A percentile compares a stretch with the other conserved stretches of the same genome.
These are phyloP conservation scores for Homalodisca vitripennis DNA, from an alignment of 1,140 invertebrate species.

Conservation along the genomic window DNA sequence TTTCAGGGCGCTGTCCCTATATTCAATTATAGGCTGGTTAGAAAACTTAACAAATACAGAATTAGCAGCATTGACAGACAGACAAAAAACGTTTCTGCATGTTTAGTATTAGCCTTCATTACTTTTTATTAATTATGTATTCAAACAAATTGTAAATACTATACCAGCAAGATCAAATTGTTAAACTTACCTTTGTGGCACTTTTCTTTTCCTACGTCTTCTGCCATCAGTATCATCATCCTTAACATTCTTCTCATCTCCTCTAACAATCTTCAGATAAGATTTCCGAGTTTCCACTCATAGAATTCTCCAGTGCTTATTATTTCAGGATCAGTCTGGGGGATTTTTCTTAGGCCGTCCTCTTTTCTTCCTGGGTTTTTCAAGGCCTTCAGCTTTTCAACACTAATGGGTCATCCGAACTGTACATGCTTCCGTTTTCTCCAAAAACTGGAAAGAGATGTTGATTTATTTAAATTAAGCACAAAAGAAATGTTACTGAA, in stretches of 20 bases:
- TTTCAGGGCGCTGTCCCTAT: too few relatives aligned
- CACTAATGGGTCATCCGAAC: conserved; percentile 56
- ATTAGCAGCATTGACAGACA: too few relatives aligned
- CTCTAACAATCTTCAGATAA: neutral
- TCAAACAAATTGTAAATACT: neutral
- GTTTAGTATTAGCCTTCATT: too few relatives aligned
- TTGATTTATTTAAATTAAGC: neutral
- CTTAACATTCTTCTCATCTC: conserved; percentile 36
- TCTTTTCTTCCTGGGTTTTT: conserved; percentile 63
- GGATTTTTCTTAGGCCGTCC: conserved; percentile 56
- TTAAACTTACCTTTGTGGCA: conserved; percentile 53
- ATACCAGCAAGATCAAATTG: neutral
- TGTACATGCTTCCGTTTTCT: conserved; percentile 47
- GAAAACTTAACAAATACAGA: too few relatives aligned
- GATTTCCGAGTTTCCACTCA: neutral
- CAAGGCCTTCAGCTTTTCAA: conserved; percentile 61
- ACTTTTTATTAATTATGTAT: neutral
- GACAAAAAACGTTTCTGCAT: too few relatives aligned
- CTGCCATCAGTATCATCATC: conserved; percentile 58
- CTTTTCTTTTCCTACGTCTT: conserved; percentile 58
- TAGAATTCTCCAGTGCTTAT: neutral
- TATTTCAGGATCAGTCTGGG: conserved; percentile 1
- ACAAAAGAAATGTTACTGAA: neutral
- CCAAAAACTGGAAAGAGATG: conserved; percentile 5
- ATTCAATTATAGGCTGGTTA: too few relatives aligned